phyloP scores from a whole-genome alignment of 2,113 vertebrate genomes.

The Cyphomyrus discorhynchus region DNA sequence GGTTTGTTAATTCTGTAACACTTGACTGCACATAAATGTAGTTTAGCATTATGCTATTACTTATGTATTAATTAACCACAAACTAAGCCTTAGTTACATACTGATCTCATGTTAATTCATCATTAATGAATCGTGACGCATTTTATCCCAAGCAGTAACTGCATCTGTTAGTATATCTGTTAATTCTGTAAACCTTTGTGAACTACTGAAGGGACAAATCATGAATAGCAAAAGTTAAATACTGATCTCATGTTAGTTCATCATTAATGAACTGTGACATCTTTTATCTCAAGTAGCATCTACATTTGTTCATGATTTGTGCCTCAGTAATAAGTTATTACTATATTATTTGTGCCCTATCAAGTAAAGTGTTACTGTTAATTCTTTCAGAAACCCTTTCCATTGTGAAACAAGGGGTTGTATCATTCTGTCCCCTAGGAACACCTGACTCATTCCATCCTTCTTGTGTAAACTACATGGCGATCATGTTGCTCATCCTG shows the following conservation, averaged over 20 bases:
- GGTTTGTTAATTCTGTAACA: neutral
- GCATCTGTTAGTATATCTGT: neutral
- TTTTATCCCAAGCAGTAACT: neutral
- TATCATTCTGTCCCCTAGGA: neutral
- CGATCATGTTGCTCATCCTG: slow-evolving; percentile 41
- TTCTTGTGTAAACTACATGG: neutral
- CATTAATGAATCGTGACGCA: neutral
- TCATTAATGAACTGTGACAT: neutral
- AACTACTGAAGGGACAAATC: too few relatives aligned
- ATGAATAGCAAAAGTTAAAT: neutral
- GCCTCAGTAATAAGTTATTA: neutral
- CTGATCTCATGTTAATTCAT: neutral
- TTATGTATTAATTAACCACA: neutral
- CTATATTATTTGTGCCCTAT: neutral
- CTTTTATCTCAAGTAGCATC: neutral
- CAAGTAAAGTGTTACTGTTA: neutral
- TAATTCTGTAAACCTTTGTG: too few relatives aligned
- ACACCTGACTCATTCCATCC: neutral
- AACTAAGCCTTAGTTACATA: neutral
- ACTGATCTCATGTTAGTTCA: neutral
- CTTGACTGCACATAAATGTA: neutral
- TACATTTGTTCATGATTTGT: neutral
- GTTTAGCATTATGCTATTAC: neutral
- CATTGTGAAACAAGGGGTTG: neutral
- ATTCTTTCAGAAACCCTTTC: neutral